Base-by-base conservation (phyloP, 2,113 vertebrate genomes). In the Eublepharis macularius region DNA sequence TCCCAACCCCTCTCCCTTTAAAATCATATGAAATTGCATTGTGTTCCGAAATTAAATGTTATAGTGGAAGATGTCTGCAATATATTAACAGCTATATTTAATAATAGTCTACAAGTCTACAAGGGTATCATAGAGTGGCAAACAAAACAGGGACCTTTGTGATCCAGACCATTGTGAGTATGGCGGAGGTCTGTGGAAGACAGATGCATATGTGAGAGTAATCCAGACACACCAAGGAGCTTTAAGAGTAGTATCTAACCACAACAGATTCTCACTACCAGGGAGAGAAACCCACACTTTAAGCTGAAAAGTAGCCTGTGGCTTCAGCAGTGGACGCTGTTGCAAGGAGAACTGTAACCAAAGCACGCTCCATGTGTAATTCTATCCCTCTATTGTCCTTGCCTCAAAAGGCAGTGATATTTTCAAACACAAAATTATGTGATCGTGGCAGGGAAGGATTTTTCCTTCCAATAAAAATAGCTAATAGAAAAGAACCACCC, bases 21-120 rank as follows among this genome's bases (percentile, higher is more conserved):
- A 85, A 82, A 86, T 51, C 3, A 1, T 8, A 26, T 54, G 72
- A 82, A 91, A 74, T 84, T 32, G 0, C 34, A 36, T n/a, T 83
- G 54, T 10, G 91, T 3, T 17, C 78, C 13, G 39, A 78, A 63
- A 84, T 69, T 41, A 84, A 77, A 77, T 32, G 74, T 84, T 77
- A 4, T 19, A 72, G 39, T 45, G 32, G 68, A 47, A 92, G 70
- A 51, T 24, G 39, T 74, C 80, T 0, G 41, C 7, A 54, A 83
- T 34, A 54, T 8, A 57, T 84, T 84, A 87, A 17, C 0, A 11
- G 43, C 34, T 32, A 39, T 51, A 89, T 81, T 87, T 88, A 77
- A 54, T 2, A 0, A 10, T 0, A 3, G 36, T 43, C 26, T 82
- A 57, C 89, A 16, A 76, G 41, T 14, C 65, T 43, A 34, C 36